These are phyloP conservation scores for Nyctibius bracteatus DNA, from an alignment of 2,113 vertebrate genomes.

Conservation along the genomic window DNA sequence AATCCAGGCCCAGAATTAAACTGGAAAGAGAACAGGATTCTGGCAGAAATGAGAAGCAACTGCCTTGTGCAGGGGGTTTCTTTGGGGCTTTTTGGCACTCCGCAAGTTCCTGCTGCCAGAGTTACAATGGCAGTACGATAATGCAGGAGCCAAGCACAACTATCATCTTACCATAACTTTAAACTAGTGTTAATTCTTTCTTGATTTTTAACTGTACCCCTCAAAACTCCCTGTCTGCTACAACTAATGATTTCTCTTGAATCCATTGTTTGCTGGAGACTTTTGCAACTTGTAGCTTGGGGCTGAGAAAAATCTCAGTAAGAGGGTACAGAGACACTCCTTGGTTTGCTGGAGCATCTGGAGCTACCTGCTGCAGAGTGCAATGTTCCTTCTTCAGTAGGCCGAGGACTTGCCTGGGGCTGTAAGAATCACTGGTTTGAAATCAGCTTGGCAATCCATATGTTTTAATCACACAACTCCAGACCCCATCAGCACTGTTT, in stretches of 20 bases:
- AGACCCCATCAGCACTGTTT: background rate
- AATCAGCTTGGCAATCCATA: rapidly evolving
- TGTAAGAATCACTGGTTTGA: background rate
- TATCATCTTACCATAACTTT: background rate
- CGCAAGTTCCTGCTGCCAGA: background rate
- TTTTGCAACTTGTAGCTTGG: background rate
- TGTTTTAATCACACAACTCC: background rate
- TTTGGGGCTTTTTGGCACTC: background rate
- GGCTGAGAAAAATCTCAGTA: background rate
- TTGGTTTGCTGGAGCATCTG: background rate
- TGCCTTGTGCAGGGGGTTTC: background rate
- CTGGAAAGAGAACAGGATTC: background rate
- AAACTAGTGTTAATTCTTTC: background rate
- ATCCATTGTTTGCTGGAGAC: background rate
- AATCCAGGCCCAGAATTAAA: background rate
- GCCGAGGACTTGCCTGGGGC: background rate
- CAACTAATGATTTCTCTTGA: background rate
- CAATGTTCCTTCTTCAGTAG: background rate
- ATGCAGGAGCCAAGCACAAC: background rate
- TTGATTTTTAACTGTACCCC: background rate
- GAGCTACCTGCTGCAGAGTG: background rate
- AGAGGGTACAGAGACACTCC: background rate
- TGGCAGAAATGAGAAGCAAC: background rate
- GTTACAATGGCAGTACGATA: background rate
- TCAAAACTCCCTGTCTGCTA: background rate